Base-by-base conservation (phyloP, 2,888 invertebrate species). In the Hydropsyche betteni region DNA sequence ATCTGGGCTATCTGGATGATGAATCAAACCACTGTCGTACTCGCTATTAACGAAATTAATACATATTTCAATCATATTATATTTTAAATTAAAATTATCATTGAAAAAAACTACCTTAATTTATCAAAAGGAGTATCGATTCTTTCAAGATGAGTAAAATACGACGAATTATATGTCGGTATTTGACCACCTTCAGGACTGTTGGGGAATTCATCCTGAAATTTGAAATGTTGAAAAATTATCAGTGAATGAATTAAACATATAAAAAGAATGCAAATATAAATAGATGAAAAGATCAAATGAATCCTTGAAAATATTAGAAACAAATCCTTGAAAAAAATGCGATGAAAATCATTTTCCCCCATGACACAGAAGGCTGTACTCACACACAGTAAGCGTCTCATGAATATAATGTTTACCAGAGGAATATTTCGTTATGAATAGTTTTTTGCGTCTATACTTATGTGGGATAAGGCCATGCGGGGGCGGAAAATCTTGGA, bases 181-280 rank as follows among this genome's bases (percentile, higher is more conserved):
- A 85, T 84, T 81, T 85, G 86, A 61, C 85, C 87, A 7, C 80
- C 84, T 81, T 85, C 85, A 0, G 87, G 87, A 80, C 87, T 87
- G 76, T 83, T 81, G 0, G 86, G 85, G 68, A 83, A 83, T 16
- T 77, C 77, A 44, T 76, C 78, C 78, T 77, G 64, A 33, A 5
- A 36, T 2, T 36, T 64, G 36, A 36, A 64, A 51, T 14, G 7
- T 61, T 61, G 16, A 61, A 24, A 51, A 12, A 55, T 14, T 55
- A n/a, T 1, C 16, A 51, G 51, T n/a, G 51, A 51, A n/a, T 12
- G 10, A 51, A 51, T 51, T 1, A n/a, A 51, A 51, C 1, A 12
- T n/a, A 51, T n/a, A 1, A 12, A 51, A 24, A 24, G 2, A 24
- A 24, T 24, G n/a, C n/a, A n/a, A 24, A 2, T 24, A 24, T n/a